phyloP scores from a whole-genome alignment of 1,140 invertebrate species.

The Drosophila ercepeae region DNA sequence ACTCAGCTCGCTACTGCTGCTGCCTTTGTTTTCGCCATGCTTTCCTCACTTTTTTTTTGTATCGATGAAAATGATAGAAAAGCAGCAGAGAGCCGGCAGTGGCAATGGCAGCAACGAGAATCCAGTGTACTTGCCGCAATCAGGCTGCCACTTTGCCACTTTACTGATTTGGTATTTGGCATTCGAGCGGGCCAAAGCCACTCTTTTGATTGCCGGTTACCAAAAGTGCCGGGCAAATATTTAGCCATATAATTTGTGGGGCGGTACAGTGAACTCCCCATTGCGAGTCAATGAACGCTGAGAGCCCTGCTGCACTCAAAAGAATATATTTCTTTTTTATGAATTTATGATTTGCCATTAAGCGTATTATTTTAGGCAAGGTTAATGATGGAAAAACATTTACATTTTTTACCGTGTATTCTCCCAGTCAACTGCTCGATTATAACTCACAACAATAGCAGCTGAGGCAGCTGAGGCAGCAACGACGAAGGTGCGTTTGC shows the following conservation, averaged over 20 bases:
- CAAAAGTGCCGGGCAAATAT: constrained; percentile 75
- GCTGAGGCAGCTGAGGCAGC: constrained; percentile 9
- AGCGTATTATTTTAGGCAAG: not conserved
- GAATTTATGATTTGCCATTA: not conserved
- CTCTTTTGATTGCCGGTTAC: constrained; percentile 63
- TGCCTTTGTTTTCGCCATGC: constrained; percentile 30
- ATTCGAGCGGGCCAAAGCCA: constrained; percentile 35
- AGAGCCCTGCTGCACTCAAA: constrained; percentile 25
- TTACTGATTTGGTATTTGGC: constrained; percentile 55
- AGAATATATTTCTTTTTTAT: constrained; percentile 5
- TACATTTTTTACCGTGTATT: constrained; percentile 1
- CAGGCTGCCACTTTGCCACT: constrained; percentile 66
- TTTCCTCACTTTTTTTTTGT: constrained; percentile 48
- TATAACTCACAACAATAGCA: constrained; percentile 47
- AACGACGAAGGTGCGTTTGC: constrained; percentile 71
- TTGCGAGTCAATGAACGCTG: constrained; percentile 58
- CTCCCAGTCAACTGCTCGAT: constrained; percentile 45
- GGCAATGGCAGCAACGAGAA: constrained; percentile 24
- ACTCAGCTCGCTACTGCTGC: constrained; percentile 24
- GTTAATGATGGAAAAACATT: not conserved
- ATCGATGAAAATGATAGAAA: constrained; percentile 74
- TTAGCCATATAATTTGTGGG: constrained; percentile 76
- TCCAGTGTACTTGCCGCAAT: constrained; percentile 41
- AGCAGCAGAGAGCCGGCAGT: constrained; percentile 15
- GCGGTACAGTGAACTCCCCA: constrained; percentile 35